Evolutionary conservation across 1,140 invertebrate genomes (phyloP), one percentile per base, ranked within the genome.

Genomic region (Macrotrachela quadricornifera): DNA sequence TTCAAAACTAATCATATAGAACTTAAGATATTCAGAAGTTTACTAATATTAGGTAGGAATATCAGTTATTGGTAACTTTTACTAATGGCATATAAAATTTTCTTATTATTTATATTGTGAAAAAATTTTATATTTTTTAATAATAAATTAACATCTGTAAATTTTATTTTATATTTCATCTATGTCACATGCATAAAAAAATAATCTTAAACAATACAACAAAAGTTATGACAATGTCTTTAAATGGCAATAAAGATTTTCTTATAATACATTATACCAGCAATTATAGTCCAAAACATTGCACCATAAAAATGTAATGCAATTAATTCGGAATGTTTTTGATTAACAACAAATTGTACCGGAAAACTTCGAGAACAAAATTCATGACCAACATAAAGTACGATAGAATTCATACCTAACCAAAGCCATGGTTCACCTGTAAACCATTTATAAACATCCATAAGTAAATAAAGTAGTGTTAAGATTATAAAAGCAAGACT

Each of bases 371-470:
- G 72, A 41, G 77, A 78, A 59, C 82, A 78, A 0, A 91, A 59
- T 9, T 74, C 75, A 63, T 88, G 85, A 0, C 85, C 83, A 8
- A 84, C 70, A 65, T 88, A 91, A 55, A 91, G 73, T 9, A 85
- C 70, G 15, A 90, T 78, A 10, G 84, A 78, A 70, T 92, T 92
- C 77, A 86, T 85, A 17, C 87, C 87, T 57, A 77, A 73, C 62
- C 76, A 78, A 56, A 73, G 72, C 61, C 90, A 86, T 9, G 86
- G 86, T n/a, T 78, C 76, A 3, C 85, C 86, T 30, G 69, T 73
- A 85, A 85, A 91, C 55, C 78, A 67, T 38, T 76, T 66, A 46
- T 73, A 65, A 0, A 84, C 78, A 64, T 92, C 86, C 2, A 88
- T 77, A 15, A 86, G 58, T 11, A 82, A 67, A 66, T 85, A 87